These are phyloP conservation scores for Phanerotoma sp. DNA, from an alignment of 2,888 invertebrate genomes.

Conservation along the genomic window DNA sequence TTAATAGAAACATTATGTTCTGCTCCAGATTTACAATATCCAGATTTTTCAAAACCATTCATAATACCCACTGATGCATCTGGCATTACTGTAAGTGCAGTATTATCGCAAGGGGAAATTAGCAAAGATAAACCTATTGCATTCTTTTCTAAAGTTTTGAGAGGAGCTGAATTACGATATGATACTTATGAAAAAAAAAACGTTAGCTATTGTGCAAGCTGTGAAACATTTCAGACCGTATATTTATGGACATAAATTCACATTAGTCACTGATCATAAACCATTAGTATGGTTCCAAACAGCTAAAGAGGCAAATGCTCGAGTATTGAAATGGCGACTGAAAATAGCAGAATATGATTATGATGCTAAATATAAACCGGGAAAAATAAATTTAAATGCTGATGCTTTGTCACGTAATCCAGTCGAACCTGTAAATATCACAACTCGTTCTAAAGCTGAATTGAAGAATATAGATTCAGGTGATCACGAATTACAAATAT, in stretches of 20 bases:
- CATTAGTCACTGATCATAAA: slow-evolving; percentile 41
- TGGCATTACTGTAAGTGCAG: slow-evolving; percentile 30
- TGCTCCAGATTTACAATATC: slow-evolving; percentile 4
- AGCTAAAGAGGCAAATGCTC: slow-evolving; percentile 37
- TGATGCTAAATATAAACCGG: slow-evolving; percentile 2
- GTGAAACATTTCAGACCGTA: slow-evolving; percentile 44
- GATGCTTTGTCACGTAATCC: too few relatives aligned
- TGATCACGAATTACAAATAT: not conserved
- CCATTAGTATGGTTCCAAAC: slow-evolving; percentile 39
- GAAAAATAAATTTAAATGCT: slow-evolving; percentile 5
- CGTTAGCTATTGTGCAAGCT: slow-evolving; percentile 44
- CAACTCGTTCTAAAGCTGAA: not conserved
- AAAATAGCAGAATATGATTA: slow-evolving; percentile 6
- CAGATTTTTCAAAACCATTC: slow-evolving; percentile 32
- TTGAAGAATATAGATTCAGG: not conserved
- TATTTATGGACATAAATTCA: slow-evolving; percentile 41
- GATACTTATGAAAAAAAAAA: not conserved
- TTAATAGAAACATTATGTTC: slow-evolving; percentile 1
- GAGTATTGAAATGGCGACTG: not conserved
- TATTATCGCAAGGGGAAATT: slow-evolving; percentile 28
- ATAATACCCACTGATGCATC: slow-evolving; percentile 35
- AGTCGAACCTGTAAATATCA: not conserved
- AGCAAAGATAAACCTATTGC: slow-evolving; percentile 8
- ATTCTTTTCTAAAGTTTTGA: not conserved
- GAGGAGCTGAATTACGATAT: not conserved